Evolutionary conservation across 2,797 vertebrate species (phyloP).

Genomic region (Sparus aurata): DNA sequence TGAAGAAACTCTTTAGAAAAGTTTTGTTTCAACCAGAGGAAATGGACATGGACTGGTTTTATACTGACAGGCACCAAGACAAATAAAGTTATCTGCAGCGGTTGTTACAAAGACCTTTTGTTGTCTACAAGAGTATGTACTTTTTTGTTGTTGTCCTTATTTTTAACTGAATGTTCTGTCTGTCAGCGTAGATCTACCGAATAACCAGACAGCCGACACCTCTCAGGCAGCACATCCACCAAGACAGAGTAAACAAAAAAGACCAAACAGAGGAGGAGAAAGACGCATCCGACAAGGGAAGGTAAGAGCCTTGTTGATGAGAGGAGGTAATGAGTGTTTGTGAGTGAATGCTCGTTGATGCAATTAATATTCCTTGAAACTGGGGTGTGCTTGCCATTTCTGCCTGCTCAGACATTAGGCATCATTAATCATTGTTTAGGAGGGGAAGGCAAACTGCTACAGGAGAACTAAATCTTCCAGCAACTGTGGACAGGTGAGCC

Average conservation of each 20-base stretch:
- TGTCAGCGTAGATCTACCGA: not conserved
- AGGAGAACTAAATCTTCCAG: constrained; percentile 13
- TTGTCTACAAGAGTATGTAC: not conserved
- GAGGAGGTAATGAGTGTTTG: constrained; percentile 42
- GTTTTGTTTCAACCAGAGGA: not conserved
- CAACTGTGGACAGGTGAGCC: constrained; percentile 24
- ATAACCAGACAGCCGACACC: constrained; percentile 6
- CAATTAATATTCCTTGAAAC: constrained; percentile 61
- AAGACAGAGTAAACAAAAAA: constrained; percentile 1
- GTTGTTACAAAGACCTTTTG: not conserved
- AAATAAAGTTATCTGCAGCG: not conserved
- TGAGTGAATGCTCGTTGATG: constrained; percentile 40
- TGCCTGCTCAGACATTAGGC: constrained; percentile 42
- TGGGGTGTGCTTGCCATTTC: constrained; percentile 28
- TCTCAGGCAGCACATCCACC: constrained; percentile 36
- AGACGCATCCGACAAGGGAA: constrained; percentile 7
- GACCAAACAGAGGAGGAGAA: constrained; percentile 8
- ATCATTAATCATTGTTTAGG: constrained; percentile 58
- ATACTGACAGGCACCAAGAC: not conserved
- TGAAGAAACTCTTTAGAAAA: not conserved
- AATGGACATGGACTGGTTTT: not conserved
- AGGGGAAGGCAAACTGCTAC: not conserved
- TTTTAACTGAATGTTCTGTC: constrained; percentile 1
- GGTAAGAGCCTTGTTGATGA: constrained; percentile 10
- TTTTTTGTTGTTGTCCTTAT: not conserved